Base-by-base conservation (phyloP, 1,140 invertebrate genomes). In the Carposina sasakii region DNA sequence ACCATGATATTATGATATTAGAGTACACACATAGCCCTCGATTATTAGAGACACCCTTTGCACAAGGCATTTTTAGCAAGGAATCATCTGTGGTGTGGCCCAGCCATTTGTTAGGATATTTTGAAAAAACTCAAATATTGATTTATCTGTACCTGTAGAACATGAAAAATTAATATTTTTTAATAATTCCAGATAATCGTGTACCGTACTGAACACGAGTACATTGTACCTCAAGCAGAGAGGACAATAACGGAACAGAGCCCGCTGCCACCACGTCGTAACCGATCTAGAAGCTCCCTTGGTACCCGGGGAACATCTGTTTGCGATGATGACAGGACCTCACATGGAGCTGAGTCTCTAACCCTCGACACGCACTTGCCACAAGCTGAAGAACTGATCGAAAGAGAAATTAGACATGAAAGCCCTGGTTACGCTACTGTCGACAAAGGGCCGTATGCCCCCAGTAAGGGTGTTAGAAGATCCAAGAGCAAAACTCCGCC, bases 291-390 rank as follows among this genome's bases (percentile, higher is more conserved):
- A 64, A 71, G 88, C 19, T 91, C 91, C 0, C 71, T 88, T 42
- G 85, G 85, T 0, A 88, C 91, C 0, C 71, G 88, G 42, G 85
- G 85, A 0, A 88, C 89, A 1, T 90, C 89, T 0, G 55, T 89
- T 9, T 87, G 86, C 47, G 91, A 93, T 42, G 90, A 91, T 39
- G 90, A 92, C 47, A 85, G 90, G 15, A 91, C 90, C 1, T 92
- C 91, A 0, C 87, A 89, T 46, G 91, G 90, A 1, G 90, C 90
- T 2, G 91, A 92, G 42, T 92, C 91, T 1, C 61, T 89, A 13
- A 85, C 69, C 8, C 63, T 87, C 28, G 87, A 88, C 40, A 79
- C 79, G 10, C 73, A 85, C 49, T 63, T 70, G 16, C 60, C 71
- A 31, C 56, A 61, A 3, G 48, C 59, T 12, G 65, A 75, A 31